phyloP scores from a whole-genome alignment of 2,113 vertebrate species.

The Phainopepla nitens region DNA sequence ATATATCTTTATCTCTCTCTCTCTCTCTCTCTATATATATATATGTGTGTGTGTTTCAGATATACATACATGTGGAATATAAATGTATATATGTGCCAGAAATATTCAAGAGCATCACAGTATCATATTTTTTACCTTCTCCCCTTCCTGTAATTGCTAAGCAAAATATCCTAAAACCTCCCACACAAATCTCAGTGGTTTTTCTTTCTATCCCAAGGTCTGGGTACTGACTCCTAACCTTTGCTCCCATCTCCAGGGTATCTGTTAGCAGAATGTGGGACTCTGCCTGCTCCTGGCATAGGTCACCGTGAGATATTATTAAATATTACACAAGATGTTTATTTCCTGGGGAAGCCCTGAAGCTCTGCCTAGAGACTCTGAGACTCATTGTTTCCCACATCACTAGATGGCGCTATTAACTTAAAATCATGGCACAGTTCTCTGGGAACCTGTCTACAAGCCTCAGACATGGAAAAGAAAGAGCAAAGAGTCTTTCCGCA shows the following conservation, averaged over 20 bases:
- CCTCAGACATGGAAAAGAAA: neutral
- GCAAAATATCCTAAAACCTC: neutral
- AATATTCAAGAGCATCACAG: neutral
- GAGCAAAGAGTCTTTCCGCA: fast-evolving
- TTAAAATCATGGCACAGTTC: neutral
- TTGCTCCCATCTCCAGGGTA: neutral
- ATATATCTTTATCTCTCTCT: too few species aligned
- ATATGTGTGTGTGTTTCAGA: fast-evolving
- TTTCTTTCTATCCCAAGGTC: neutral
- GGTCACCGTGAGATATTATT: neutral
- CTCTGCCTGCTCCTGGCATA: neutral
- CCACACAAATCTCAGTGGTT: neutral
- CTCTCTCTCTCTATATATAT: neutral
- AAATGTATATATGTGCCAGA: neutral
- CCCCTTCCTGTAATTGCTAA: neutral
- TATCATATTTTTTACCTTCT: neutral
- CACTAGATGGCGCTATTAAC: slow-evolving; percentile 58
- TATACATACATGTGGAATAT: neutral
- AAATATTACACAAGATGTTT: neutral
- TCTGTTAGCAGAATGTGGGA: neutral
- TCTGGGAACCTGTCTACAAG: neutral
- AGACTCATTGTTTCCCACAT: neutral
- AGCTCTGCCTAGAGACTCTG: neutral
- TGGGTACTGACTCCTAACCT: neutral
- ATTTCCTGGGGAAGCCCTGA: neutral